Conservation (phyloP, 2,888 invertebrate genomes). For the Sericinus montela region DNA sequence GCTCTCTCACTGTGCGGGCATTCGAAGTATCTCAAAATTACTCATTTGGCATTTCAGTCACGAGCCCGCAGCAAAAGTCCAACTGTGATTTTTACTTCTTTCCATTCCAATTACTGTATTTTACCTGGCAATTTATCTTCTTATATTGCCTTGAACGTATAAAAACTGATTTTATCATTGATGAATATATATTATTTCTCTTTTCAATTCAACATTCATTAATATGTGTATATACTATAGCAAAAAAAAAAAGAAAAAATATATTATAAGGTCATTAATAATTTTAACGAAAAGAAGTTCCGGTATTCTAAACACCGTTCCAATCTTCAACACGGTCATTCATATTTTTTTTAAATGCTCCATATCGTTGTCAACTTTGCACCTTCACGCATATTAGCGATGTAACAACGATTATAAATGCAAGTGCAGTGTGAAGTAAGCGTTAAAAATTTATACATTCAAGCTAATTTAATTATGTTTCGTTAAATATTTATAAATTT, state of each 20-base stretch:
- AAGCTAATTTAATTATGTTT: constrained; percentile 8
- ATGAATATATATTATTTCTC: constrained; percentile 6
- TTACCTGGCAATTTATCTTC: constrained; percentile 68
- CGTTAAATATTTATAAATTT: neutral
- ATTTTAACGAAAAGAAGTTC: too few species aligned
- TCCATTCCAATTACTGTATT: constrained; percentile 72
- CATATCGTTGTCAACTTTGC: constrained; percentile 26
- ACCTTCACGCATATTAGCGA: constrained; percentile 50
- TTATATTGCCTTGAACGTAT: constrained; percentile 33
- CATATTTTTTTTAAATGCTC: constrained; percentile 10
- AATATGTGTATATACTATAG: too few species aligned
- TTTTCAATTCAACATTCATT: neutral
- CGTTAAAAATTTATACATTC: constrained; percentile 48
- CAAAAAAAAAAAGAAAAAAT: too few species aligned
- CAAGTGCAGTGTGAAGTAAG: constrained; percentile 47
- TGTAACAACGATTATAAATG: constrained; percentile 41
- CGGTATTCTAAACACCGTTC: neutral
- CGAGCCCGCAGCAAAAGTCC: constrained; percentile 58
- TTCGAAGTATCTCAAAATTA: constrained; percentile 74
- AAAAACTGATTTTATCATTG: constrained; percentile 10
- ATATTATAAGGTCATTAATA: too few species aligned
- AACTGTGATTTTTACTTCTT: constrained; percentile 76
- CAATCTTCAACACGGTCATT: neutral
- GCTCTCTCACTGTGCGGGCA: constrained; percentile 56
- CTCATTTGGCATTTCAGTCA: constrained; percentile 75